Conservation (phyloP, 2,113 vertebrate genomes). For the Catagonus wagneri region DNA sequence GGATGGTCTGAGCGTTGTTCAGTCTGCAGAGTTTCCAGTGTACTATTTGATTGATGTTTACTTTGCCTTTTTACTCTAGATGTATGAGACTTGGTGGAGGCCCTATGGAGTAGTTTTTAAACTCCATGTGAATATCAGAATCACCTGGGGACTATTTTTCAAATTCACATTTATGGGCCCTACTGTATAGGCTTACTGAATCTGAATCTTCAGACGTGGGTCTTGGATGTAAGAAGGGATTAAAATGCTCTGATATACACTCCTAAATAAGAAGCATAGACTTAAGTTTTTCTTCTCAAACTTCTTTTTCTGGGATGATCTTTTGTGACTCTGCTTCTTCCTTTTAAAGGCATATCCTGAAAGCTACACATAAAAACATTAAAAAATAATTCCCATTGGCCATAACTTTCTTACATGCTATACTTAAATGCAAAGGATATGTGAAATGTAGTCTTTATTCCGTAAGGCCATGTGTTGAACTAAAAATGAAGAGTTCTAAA, state of each 20-base stretch:
- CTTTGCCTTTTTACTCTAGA: not conserved
- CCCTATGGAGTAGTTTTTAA: not conserved
- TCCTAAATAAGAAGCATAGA: not conserved
- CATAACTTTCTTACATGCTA: not conserved
- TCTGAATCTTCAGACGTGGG: not conserved
- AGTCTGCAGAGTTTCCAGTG: not conserved
- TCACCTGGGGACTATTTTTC: not conserved
- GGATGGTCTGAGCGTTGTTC: not conserved
- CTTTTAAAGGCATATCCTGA: not conserved
- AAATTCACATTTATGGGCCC: not conserved
- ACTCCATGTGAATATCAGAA: not conserved
- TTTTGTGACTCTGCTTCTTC: not conserved
- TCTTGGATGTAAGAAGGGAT: not conserved
- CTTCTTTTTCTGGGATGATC: not conserved
- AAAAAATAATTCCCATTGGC: not conserved
- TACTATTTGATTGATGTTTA: not conserved
- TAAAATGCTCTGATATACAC: not conserved
- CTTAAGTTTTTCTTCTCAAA: not conserved
- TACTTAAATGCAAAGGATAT: not conserved
- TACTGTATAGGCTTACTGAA: not conserved
- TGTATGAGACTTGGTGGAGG: not conserved
- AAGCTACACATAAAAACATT: not conserved
- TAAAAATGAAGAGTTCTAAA: not conserved
- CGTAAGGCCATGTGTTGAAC: not conserved
- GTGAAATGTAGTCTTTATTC: not conserved